Conservation (phyloP, 2,113 vertebrate species). For the Lophotis ruficrista region DNA sequence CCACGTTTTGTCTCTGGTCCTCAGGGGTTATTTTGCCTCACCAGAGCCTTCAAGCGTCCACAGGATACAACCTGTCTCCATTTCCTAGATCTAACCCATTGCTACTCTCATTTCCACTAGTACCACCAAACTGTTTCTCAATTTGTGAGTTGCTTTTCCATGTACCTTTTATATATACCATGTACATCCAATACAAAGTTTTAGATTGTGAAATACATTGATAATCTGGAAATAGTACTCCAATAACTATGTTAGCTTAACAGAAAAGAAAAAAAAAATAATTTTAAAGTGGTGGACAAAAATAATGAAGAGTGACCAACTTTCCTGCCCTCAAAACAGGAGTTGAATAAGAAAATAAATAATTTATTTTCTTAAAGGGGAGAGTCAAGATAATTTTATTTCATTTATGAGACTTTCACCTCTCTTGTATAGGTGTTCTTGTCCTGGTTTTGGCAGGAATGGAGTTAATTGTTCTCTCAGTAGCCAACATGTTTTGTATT, state of each 20-base stretch:
- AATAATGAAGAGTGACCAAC: background rate
- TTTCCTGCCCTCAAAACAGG: background rate
- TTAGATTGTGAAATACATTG: background rate
- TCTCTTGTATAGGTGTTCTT: background rate
- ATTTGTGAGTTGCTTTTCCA: background rate
- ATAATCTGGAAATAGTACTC: background rate
- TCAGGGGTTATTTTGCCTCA: background rate
- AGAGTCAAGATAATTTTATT: background rate
- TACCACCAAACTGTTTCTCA: background rate
- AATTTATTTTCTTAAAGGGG: background rate
- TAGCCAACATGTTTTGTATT: too few species aligned
- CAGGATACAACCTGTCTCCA: background rate
- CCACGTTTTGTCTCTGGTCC: background rate
- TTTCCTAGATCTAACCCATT: background rate
- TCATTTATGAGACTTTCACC: background rate
- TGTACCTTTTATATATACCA: background rate
- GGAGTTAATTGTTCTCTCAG: too few species aligned
- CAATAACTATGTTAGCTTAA: background rate
- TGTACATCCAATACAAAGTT: background rate
- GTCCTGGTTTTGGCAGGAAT: too few species aligned
- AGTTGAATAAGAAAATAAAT: background rate
- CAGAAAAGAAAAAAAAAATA: background rate
- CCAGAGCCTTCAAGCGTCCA: background rate
- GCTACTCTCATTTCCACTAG: background rate
- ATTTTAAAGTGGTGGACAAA: background rate